phyloP scores from a whole-genome alignment of 2,888 invertebrate species.

The Thecophora atra region DNA sequence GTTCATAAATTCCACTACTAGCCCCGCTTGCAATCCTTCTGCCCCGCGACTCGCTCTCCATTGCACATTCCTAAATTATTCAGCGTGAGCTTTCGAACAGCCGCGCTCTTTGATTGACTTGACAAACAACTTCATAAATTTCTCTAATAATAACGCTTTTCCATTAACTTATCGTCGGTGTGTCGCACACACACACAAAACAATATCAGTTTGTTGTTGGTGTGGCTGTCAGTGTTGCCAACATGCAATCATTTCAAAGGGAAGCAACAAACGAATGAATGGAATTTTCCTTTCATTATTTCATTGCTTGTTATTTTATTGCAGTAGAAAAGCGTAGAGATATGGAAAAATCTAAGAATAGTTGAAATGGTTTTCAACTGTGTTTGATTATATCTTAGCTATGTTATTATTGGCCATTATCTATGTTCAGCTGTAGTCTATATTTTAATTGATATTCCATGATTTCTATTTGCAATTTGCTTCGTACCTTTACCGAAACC shows the following conservation, averaged over 20 bases:
- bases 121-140: conserved; percentile 41
- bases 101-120: conserved; percentile 31
- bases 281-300: too few relatives aligned
- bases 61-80: conserved; percentile 27
- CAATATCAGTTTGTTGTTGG: background rate
- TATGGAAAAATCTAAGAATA: background rate
- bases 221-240: conserved; percentile 29
- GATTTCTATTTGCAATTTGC: conserved; percentile 23
- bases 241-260: background rate
- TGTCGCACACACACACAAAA: conserved; percentile 41
- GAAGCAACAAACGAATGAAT: background rate
- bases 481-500: conserved; percentile 74
- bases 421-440: too few relatives aligned
- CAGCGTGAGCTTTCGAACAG: conserved; percentile 23
- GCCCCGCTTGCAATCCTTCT: background rate
- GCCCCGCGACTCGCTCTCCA: background rate
- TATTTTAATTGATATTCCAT: too few relatives aligned
- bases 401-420: too few relatives aligned
- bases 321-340: background rate
- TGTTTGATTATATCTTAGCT: too few relatives aligned
- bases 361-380: too few relatives aligned
- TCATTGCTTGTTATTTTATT: too few relatives aligned
- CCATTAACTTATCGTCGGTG: conserved; percentile 44
- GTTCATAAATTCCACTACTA: conserved; percentile 6
- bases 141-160: conserved; percentile 42